Percentiles rank a stretch among this genome's conserved stretches.
Conservation (phyloP, 64 coral and sea anemone genomes). For the Astreopora myriophthalma region DNA sequence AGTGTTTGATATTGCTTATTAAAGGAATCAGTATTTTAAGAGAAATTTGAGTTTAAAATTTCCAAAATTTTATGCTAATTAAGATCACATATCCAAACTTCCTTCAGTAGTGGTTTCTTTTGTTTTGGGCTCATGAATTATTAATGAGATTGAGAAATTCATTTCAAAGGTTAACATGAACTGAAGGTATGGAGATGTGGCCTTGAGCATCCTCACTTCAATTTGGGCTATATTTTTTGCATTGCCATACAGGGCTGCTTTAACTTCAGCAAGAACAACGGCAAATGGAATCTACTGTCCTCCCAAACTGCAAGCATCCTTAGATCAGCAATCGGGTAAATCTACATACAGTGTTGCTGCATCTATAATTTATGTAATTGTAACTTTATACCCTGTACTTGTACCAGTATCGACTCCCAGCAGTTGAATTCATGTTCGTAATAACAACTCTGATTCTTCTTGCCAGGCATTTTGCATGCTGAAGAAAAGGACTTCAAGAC, state of each 20-base stretch:
- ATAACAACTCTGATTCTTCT: neutral
- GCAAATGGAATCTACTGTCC: constrained; percentile 97
- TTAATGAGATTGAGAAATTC: no score
- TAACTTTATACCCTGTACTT: no score
- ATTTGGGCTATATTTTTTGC: neutral
- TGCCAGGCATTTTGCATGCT: constrained; percentile 94
- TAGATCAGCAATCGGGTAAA: constrained; percentile 88
- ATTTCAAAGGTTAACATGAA: no score
- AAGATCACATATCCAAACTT: no score
- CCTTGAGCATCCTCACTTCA: neutral
- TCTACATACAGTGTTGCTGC: neutral
- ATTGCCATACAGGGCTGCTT: constrained; percentile 71
- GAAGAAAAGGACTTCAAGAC: constrained; percentile 99
- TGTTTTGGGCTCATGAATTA: no score
- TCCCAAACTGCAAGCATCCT: constrained; percentile 92
- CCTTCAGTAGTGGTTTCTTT: no score
- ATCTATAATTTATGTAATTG: no score
- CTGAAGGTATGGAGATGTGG: no score
- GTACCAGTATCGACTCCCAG: neutral
- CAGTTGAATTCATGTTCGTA: neutral
- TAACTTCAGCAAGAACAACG: constrained; percentile 98
- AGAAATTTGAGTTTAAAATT: no score
- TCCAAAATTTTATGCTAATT: no score
- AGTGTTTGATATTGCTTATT: no score
- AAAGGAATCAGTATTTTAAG: no score